Percentiles rank a stretch among this genome's conserved stretches.
These are phyloP conservation scores for Leptinotarsa tumamoca DNA, from an alignment of 2,888 invertebrate species.

Conservation along the genomic window DNA sequence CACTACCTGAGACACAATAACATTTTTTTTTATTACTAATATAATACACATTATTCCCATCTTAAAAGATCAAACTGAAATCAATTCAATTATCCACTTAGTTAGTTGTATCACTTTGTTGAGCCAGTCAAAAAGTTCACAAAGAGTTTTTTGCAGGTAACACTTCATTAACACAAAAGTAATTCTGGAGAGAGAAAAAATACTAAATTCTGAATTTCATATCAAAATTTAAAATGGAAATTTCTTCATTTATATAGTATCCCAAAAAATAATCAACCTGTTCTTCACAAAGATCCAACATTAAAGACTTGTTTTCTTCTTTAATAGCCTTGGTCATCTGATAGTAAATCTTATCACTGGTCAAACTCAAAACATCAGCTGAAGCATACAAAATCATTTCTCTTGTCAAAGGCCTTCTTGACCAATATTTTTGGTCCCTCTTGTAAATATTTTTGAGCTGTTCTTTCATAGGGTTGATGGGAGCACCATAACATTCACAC, in stretches of 20 bases:
- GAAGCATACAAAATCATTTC: slow-evolving; percentile 94
- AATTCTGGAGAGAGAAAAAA: no score
- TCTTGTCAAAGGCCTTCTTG: slow-evolving; percentile 85
- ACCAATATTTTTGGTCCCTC: slow-evolving; percentile 87
- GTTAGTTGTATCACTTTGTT: no score
- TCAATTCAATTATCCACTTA: no score
- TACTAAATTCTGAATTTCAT: no score
- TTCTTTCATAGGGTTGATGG: slow-evolving; percentile 91
- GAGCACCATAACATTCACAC: slow-evolving; percentile 89
- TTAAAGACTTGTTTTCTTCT: slow-evolving; percentile 77
- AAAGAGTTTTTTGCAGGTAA: no score
- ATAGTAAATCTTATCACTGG: slow-evolving; percentile 86
- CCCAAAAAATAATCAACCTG: slow-evolving; percentile 67
- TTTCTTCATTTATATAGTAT: not conserved
- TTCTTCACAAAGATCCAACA: slow-evolving; percentile 88
- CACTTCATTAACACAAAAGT: no score
- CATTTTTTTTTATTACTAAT: no score
- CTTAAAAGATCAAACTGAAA: no score
- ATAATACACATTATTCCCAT: no score
- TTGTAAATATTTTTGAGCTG: slow-evolving; percentile 83
- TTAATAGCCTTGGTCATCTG: slow-evolving; percentile 79
- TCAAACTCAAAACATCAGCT: slow-evolving; percentile 87
- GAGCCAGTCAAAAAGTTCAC: no score
- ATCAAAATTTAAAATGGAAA: not conserved
- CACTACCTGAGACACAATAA: no score